Evolutionary conservation across 2,113 vertebrate species (phyloP).

Genomic region (Pollachius pollachius): DNA sequence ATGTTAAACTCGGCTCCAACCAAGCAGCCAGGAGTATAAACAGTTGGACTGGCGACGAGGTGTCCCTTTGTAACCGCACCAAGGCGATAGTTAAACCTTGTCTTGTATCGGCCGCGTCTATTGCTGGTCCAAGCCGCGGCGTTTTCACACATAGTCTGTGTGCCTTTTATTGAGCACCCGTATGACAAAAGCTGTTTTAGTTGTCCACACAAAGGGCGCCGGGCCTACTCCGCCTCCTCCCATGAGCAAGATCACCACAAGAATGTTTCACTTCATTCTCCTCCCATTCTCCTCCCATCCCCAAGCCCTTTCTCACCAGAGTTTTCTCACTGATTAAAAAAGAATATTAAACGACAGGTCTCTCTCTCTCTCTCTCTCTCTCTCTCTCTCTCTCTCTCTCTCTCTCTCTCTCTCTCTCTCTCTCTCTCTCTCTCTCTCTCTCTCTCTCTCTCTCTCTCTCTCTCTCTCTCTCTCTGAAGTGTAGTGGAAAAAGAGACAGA

Average conservation of each 20-base stretch:
- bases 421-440: conserved; percentile 4
- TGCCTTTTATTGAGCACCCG: conserved; percentile 69
- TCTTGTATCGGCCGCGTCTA: conserved; percentile 58
- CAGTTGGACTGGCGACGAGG: conserved; percentile 39
- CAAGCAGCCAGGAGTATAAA: conserved; percentile 36
- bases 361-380: conserved; percentile 24
- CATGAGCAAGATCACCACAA: conserved; percentile 74
- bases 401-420: conserved; percentile 58
- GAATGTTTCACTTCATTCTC: conserved; percentile 73
- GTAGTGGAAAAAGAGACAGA: conserved; percentile 68
- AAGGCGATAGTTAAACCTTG: conserved; percentile 46
- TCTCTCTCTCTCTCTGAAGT: conserved; percentile 64
- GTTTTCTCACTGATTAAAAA: conserved; percentile 78
- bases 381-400: conserved; percentile 25
- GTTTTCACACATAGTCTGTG: conserved; percentile 76
- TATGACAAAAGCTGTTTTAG: conserved; percentile 81
- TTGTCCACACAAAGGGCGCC: conserved; percentile 73
- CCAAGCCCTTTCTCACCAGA: conserved; percentile 69
- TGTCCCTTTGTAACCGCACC: conserved; percentile 48
- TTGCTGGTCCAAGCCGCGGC: conserved; percentile 49
- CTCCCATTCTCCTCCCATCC: conserved; percentile 69
- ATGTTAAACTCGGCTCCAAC: conserved; percentile 25
- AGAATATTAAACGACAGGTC: conserved; percentile 76
- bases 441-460: conserved; percentile 47
- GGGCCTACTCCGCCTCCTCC: conserved; percentile 65